Base-by-base conservation (phyloP, 2,797 vertebrate genomes). In the Falco biarmicus region DNA sequence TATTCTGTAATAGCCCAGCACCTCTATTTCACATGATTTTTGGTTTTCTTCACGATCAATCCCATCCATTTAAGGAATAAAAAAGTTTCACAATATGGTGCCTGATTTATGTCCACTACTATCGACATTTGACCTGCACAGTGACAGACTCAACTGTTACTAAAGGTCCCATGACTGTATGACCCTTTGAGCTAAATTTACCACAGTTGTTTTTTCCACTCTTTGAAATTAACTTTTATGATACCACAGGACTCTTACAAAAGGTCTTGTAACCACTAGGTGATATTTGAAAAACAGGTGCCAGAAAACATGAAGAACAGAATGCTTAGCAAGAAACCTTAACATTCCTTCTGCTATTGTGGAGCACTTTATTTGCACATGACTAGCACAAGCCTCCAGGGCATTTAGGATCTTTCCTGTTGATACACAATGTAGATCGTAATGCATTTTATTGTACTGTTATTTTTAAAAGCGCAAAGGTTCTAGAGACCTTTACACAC, bases 321-420 rank as follows among this genome's bases (percentile, higher is more conserved):
- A 95, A 69, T 29, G 14, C 43, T 80, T 90, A 88, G 43, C 25
- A 43, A 79, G 74, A 94, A 87, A 69, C 20, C 9, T 68, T 94
- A 95, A 94, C 71, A 84, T 97, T 95, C 79, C 84, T 96, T 85
- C 51, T 91, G 79, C 45, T 91, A 11, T 84, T 91, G 51, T 84
- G 68, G 51, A 91, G 50, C 74, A 92, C 51, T 95, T 96, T 63
- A 26, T 56, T 86, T 95, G 78, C 89, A 95, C 63, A 81, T 92
- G 47, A 84, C 78, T 61, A 51, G 47, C 71, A 75, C 51, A 91
- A 88, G 68, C 76, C 87, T 90, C 39, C 73, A 83, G 74, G 93
- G 77, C 43, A 79, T 56, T 79, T 75, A 59, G 89, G 64, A 87
- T 87, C 59, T 92, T 95, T 91, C n/a, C 31, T 84, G 51, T 66